Evolutionary conservation across 2,797 vertebrate species (phyloP).

Genomic region (Poecilia picta): DNA sequence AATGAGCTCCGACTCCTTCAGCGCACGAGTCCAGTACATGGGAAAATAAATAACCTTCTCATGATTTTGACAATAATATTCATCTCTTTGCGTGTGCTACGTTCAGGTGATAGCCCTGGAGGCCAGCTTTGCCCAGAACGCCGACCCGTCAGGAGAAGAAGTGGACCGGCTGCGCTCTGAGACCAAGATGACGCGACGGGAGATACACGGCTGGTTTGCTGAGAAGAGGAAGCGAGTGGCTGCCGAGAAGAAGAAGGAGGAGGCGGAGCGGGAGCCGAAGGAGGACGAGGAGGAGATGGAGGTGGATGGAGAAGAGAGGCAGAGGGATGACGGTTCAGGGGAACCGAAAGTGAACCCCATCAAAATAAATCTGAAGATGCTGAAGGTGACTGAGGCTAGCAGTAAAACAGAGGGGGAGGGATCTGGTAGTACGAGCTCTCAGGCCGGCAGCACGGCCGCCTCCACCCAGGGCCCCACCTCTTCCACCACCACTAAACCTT

Average conservation of each 20-base stretch:
- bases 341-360: conserved; percentile 96
- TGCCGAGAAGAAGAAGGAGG: conserved; percentile 84
- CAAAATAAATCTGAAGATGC: conserved; percentile 97
- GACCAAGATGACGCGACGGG: conserved; percentile 97
- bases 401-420: conserved; percentile 81
- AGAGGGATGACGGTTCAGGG: conserved; percentile 70
- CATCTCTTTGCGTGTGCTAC: background rate
- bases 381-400: conserved; percentile 92
- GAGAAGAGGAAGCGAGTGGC: conserved; percentile 88
- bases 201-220: conserved; percentile 96
- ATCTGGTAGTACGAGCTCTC: conserved; percentile 34
- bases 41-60: background rate
- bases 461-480: conserved; percentile 36
- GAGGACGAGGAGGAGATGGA: conserved; percentile 80
- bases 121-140: conserved; percentile 88
- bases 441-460: conserved; percentile 38
- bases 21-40: background rate
- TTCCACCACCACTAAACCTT: conserved; percentile 42
- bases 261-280: conserved; percentile 72
- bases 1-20: background rate
- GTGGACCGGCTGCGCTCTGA: conserved; percentile 91
- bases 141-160: conserved; percentile 88
- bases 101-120: conserved; percentile 89
- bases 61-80: background rate
- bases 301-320: conserved; percentile 73